Evolutionary conservation across 1,140 invertebrate species (phyloP).

Genomic region (Apis florea): DNA sequence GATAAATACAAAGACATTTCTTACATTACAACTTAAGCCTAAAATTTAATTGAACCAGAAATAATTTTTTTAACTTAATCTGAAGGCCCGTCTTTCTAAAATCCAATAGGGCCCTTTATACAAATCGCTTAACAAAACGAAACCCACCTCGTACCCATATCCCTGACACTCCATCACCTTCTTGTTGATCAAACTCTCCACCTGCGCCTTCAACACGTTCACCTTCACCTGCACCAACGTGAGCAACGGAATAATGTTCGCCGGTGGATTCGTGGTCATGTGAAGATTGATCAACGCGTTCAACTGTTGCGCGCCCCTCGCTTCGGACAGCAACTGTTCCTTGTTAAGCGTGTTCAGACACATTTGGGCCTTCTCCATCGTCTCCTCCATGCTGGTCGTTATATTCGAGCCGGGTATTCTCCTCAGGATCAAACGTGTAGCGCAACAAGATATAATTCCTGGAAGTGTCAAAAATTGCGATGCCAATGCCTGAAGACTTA

Average conservation of each 20-base stretch:
- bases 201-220: slow-evolving; percentile 71
- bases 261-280: slow-evolving; percentile 70
- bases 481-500: slow-evolving; percentile 74
- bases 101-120: not conserved
- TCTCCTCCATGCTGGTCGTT: slow-evolving; percentile 68
- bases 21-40: too few relatives aligned
- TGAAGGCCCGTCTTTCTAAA: too few relatives aligned
- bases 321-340: slow-evolving; percentile 73
- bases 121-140: too few relatives aligned
- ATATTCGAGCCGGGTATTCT: slow-evolving; percentile 73
- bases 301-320: slow-evolving; percentile 70
- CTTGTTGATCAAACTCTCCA: slow-evolving; percentile 69
- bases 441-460: slow-evolving; percentile 72
- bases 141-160: slow-evolving; percentile 62
- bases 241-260: slow-evolving; percentile 70
- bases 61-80: too few relatives aligned
- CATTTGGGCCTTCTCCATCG: slow-evolving; percentile 66
- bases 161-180: slow-evolving; percentile 73
- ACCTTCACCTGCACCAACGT: slow-evolving; percentile 74
- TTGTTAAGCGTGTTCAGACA: slow-evolving; percentile 65
- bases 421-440: slow-evolving; percentile 71
- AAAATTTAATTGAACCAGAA: too few relatives aligned
- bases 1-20: too few relatives aligned
- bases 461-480: slow-evolving; percentile 75
- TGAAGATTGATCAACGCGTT: slow-evolving; percentile 75